phyloP scores from a whole-genome alignment of 1,140 invertebrate species.

The Aphelenchoides avenae region DNA sequence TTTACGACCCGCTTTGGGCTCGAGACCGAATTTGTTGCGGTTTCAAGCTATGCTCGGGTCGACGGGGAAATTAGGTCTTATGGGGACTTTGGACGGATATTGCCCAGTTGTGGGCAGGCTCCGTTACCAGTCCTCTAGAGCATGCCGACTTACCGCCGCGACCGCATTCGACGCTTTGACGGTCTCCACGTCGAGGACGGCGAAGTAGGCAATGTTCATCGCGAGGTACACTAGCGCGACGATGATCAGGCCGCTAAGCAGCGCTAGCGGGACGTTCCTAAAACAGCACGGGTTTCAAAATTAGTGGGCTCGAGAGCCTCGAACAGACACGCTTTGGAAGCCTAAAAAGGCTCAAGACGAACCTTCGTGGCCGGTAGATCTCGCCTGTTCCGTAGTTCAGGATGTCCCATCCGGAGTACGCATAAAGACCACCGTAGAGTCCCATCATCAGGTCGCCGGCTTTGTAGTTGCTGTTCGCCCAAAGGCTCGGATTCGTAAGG shows the following conservation, averaged over 20 bases:
- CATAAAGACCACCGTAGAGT: constrained; percentile 55
- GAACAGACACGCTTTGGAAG: background rate
- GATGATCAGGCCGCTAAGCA: constrained; percentile 62
- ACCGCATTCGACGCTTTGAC: constrained; percentile 63
- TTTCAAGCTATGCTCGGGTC: too few species aligned
- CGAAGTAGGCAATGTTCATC: constrained; percentile 63
- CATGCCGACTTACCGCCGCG: constrained; percentile 62
- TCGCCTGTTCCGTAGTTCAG: constrained; percentile 56
- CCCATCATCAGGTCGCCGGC: constrained; percentile 48
- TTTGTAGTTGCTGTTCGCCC: constrained; percentile 48
- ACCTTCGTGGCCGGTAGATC: constrained; percentile 49
- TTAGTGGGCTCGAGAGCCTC: too few species aligned
- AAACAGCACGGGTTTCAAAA: constrained; percentile 14
- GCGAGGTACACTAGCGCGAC: constrained; percentile 62
- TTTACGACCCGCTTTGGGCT: too few species aligned
- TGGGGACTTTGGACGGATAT: too few species aligned
- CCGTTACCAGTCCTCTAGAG: background rate
- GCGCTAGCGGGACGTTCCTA: constrained; percentile 63
- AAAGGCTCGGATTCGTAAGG: constrained; percentile 49
- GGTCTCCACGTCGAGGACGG: constrained; percentile 62
- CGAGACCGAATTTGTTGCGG: too few species aligned
- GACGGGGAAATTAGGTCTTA: too few species aligned
- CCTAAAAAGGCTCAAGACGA: background rate
- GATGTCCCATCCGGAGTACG: constrained; percentile 56
- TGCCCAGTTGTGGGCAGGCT: too few species aligned